Base-by-base conservation (phyloP, 2,113 vertebrate genomes). In the Drymodes brunneopygia region DNA sequence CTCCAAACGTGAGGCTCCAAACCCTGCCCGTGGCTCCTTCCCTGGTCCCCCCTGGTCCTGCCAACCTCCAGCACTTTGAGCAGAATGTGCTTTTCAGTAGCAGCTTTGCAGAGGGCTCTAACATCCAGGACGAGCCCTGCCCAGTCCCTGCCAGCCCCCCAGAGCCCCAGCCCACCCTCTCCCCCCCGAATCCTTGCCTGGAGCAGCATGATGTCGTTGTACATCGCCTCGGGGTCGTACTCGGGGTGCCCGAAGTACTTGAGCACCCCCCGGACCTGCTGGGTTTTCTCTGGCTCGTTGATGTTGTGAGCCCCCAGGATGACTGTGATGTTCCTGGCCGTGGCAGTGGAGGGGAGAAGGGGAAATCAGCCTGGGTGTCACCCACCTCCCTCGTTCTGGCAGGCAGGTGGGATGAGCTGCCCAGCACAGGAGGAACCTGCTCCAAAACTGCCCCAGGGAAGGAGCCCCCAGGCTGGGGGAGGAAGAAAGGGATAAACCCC, bases 271-370 rank as follows among this genome's bases (percentile, higher is more conserved):
- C 82, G 28, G 10, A 90, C 22, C 93, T 97, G 97, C 79, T 97
- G 97, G 6, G 60, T 62, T 2, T 2, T 28, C 40, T 97, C 97
- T 9, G 82, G 16, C 4, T 77, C 1, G 0, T 38, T 1, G 64
- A 97, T 13, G 40, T 97, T 6, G 47, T 97, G 97, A 33, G 97
- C 95, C 6, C 97, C 97, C 56, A 97, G 92, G 69, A 96, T 40
- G n/a, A 96, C 87, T 0, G 92, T 96, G 36, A 18, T 47, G 2
- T 95, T 89, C 22, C 96, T 97, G 82, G 7, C 48, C 44, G 0
- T 3, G 85, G 48, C 38, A 74, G 72, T 1, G 3, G 31, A 54
- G 6, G 15, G 38, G 24, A 73, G 24, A 47, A 44, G 21, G 22
- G 21, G 8, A 3, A 28, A 53, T n/a, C 4, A 28, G 27, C 6